Conservation (phyloP, 2,797 vertebrate species). For the Pantherophis vulpinus region DNA sequence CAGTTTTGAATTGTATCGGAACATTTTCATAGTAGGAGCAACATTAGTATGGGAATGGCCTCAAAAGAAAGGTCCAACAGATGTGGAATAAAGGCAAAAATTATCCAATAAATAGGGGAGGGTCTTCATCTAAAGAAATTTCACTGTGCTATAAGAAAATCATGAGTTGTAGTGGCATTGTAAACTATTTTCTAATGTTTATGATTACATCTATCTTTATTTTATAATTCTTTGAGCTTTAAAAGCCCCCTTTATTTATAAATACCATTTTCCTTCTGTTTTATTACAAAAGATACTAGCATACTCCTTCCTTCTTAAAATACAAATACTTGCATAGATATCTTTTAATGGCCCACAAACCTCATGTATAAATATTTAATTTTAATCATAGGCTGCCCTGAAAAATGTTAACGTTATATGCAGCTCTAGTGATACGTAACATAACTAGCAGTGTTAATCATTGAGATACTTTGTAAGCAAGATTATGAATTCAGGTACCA, state of each 20-base stretch:
- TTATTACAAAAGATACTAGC: not conserved
- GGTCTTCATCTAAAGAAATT: not conserved
- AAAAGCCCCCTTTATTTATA: not conserved
- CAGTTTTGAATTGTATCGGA: not conserved
- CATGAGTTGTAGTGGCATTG: not conserved
- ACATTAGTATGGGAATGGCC: not conserved
- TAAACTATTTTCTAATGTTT: not conserved
- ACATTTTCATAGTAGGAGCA: not conserved
- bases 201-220: not conserved
- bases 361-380: not conserved
- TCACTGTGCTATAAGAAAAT: not conserved
- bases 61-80: not conserved
- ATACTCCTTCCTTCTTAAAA: not conserved
- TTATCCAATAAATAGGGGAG: no score
- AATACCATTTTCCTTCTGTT: not conserved
- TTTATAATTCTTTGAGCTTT: not conserved
- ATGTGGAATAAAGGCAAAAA: not conserved
- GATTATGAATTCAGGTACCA: not conserved
- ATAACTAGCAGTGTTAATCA: not conserved
- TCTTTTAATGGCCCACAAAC: not conserved
- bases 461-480: not conserved
- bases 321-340: not conserved
- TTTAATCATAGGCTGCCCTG: not conserved
- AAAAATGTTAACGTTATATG: not conserved
- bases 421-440: not conserved